These are phyloP conservation scores for Hermetia illucens DNA, from an alignment of 1,140 invertebrate genomes.

Conservation along the genomic window DNA sequence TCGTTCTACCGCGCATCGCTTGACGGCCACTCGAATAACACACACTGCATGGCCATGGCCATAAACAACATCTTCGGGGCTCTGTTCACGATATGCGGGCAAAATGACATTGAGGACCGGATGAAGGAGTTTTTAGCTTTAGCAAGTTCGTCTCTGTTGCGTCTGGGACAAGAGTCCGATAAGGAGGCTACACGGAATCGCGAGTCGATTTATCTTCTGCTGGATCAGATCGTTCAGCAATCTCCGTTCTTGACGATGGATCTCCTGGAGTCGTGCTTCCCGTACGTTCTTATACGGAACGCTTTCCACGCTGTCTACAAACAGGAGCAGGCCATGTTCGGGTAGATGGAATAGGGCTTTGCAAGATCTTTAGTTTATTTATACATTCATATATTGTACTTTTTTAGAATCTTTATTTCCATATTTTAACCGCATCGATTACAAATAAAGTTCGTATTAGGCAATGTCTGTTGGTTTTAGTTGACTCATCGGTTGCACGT, in stretches of 20 bases:
- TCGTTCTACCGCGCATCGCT: slow-evolving; percentile 83
- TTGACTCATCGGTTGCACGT: too few species aligned
- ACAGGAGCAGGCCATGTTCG: slow-evolving; percentile 47
- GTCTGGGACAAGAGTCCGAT: slow-evolving; percentile 88
- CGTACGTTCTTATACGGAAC: slow-evolving; percentile 90
- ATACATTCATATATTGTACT: too few species aligned
- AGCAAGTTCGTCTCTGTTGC: slow-evolving; percentile 85
- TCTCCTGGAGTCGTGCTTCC: slow-evolving; percentile 93
- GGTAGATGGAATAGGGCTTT: too few species aligned
- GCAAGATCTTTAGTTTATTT: too few species aligned
- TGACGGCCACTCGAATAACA: slow-evolving; percentile 94
- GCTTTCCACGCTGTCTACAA: slow-evolving; percentile 94
- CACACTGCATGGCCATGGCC: slow-evolving; percentile 91
- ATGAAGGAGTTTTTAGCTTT: slow-evolving; percentile 97
- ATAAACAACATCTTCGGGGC: slow-evolving; percentile 96
- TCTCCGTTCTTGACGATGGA: slow-evolving; percentile 97
- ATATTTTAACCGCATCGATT: too few species aligned
- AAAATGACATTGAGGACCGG: slow-evolving; percentile 90
- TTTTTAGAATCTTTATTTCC: too few species aligned
- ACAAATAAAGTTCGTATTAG: too few species aligned
- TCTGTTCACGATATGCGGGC: slow-evolving; percentile 87
- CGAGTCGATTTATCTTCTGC: slow-evolving; percentile 88
- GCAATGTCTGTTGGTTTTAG: too few species aligned
- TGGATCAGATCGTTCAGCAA: slow-evolving; percentile 95
- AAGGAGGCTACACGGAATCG: slow-evolving; percentile 87